Base-by-base conservation (phyloP, 2,113 vertebrate genomes). In the Chamaetylas fuelleborni region DNA sequence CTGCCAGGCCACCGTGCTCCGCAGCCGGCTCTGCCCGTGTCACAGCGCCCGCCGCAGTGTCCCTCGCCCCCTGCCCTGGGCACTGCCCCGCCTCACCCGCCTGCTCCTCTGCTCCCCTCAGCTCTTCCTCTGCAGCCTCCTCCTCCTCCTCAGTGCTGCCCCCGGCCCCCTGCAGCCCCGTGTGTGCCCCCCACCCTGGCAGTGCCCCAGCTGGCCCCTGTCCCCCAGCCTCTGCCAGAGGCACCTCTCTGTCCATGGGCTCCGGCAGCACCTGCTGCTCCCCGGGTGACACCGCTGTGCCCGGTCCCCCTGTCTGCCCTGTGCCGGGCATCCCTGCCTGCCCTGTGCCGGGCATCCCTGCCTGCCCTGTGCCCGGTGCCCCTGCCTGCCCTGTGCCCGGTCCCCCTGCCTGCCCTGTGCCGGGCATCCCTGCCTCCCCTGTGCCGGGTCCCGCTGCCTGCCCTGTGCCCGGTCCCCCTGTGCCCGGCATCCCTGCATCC, bases 181-280 rank as follows among this genome's bases (percentile, higher is more conserved):
- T 12, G 1, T 23, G 22, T 12, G 14, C 31, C 24, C 22, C 66
- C 40, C 15, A 0, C 1, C 16, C 51, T 1, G 4, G 23, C 26
- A 11, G 14, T 19, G 50, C 6, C 28, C 26, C 40, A 8, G 40
- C 12, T 4, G 4, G 24, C 28, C 72, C 53, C 29, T 76, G 22
- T 69, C 4, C 67, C 38, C 14, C 8, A 1, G 13, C 3, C 20
- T 36, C 12, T 23, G 24, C 48, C 57, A 12, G 24, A 1, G 26
- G 69, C 14, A 23, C 50, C 70, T 56, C 2, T 1, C 9, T n/a
- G 20, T 8, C n/a, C 2, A 0, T 23, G 9, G 14, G 65, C 56
- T 47, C 40, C n/a, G 12, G 12, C 58, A 43, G n/a, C 50, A 16
- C 22, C 11, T 31, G 53, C 50, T 47, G 79, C 7, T 72, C n/a